Evolutionary conservation across 2,888 invertebrate species (phyloP).

Genomic region (Celastrina argiolus): DNA sequence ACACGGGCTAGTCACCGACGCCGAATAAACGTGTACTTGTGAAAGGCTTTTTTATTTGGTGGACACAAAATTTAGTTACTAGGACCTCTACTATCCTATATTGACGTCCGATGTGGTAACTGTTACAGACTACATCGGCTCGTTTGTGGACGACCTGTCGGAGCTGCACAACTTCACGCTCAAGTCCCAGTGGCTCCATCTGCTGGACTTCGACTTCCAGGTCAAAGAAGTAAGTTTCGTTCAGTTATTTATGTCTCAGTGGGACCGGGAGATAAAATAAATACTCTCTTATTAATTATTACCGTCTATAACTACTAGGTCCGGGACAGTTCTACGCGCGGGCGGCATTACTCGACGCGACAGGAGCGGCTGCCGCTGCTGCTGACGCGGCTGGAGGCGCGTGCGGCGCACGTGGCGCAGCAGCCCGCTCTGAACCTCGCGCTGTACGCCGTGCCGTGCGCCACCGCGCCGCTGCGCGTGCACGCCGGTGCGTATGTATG

Average conservation of each 20-base stretch:
- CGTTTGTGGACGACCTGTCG: constrained; percentile 84
- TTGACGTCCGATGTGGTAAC: too few relatives aligned
- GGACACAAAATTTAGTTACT: neutral
- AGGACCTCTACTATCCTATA: too few relatives aligned
- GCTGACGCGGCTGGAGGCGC: constrained; percentile 91
- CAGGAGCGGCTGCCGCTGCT: constrained; percentile 87
- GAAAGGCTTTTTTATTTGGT: neutral
- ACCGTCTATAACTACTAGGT: neutral
- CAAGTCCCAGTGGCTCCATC: constrained; percentile 93
- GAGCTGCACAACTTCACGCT: constrained; percentile 87
- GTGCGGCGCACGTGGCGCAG: constrained; percentile 89
- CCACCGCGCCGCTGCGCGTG: constrained; percentile 79
- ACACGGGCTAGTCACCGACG: too few relatives aligned
- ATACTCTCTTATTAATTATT: neutral
- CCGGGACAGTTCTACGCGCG: constrained; percentile 43
- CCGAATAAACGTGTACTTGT: too few relatives aligned
- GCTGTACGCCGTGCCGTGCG: constrained; percentile 87
- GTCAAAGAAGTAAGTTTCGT: constrained; percentile 76
- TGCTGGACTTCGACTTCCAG: constrained; percentile 86
- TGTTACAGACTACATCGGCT: constrained; percentile 83
- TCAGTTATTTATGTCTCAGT: neutral
- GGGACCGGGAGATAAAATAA: neutral
- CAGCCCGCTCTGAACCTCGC: constrained; percentile 91
- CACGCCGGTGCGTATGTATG: constrained; percentile 78
- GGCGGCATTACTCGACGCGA: constrained; percentile 80